Conservation (phyloP, 2,113 vertebrate genomes). For the Myiagra hebetior region DNA sequence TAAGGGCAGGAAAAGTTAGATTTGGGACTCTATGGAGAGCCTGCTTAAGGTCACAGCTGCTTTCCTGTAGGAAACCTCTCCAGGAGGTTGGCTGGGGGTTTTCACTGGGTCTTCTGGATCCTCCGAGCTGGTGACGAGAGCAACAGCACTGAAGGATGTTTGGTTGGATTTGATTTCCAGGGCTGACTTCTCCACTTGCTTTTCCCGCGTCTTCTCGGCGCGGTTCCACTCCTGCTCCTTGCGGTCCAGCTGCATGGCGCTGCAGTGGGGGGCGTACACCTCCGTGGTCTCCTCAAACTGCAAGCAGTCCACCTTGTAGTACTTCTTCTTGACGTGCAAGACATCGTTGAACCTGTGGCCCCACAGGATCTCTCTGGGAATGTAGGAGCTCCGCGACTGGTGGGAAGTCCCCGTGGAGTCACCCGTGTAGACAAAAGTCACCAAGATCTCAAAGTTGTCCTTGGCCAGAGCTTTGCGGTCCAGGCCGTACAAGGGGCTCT, state of each 20-base stretch:
- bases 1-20: not conserved
- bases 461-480: constrained; percentile 79
- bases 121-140: constrained; percentile 66
- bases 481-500: constrained; percentile 87
- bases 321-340: constrained; percentile 78
- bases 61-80: constrained; percentile 60
- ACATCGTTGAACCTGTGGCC: constrained; percentile 91
- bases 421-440: constrained; percentile 90
- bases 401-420: constrained; percentile 91
- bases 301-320: constrained; percentile 88
- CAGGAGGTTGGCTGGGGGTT: not conserved
- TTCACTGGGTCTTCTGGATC: constrained; percentile 25
- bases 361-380: constrained; percentile 89
- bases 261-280: constrained; percentile 83
- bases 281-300: constrained; percentile 90
- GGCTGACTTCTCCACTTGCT: not conserved
- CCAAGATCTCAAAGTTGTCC: constrained; percentile 91
- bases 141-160: constrained; percentile 60
- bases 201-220: not conserved
- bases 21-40: constrained; percentile 75
- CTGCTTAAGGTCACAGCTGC: constrained; percentile 67
- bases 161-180: not conserved
- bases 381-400: constrained; percentile 90
- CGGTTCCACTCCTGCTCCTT: constrained; percentile 71
- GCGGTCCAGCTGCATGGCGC: constrained; percentile 81